Base-by-base conservation (phyloP, 1,140 invertebrate species). In the Caenorhabditis brenneri region DNA sequence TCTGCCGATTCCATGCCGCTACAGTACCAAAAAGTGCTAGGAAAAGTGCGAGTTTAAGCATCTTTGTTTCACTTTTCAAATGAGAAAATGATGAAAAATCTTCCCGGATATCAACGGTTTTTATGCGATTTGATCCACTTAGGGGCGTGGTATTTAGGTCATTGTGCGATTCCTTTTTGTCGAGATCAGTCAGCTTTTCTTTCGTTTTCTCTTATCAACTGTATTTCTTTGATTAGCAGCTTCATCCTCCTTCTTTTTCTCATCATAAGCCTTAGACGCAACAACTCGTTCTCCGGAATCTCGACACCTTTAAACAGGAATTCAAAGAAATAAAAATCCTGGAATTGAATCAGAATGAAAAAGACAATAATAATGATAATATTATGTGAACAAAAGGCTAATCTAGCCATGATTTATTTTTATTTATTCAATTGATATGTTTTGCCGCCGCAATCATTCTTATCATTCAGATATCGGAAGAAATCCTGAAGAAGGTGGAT, bases 1-100 rank as follows among this genome's bases (percentile, higher is more conserved):
- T 83, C 36, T 65, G 69, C 9, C 82, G 65, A 65, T 83, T 83
- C 82, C 82, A 83, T 2, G 82, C 82, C 2, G 24, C 31, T 9
- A 39, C 53, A 22, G 49, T 42, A 29, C 22, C 48, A 19, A 81
- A 36, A 27, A 81, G 22, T 33, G 36, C 6, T n/a, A 81, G 19
- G 53, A 81, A 60, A 60, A 60, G 65, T 74, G 65, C 65, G 65
- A 74, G 36, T 74, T 74, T 74, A 74, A 74, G 65, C 65, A 74
- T 74, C 10, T 74, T n/a, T n/a, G 42, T 39, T 42, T 74, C 19
- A 22, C 36, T 74, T 42, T 42, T 24, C 65, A 42, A 39, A 24
- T 39, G 29, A 27, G 36, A 46, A 65, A 74, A 24, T 74, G 65
- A 74, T 74, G 65, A 74, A 74, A 74, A 74, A 74, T 74, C 36